Evolutionary conservation across 2,113 vertebrate species (phyloP).

Genomic region (Phainopepla nitens): DNA sequence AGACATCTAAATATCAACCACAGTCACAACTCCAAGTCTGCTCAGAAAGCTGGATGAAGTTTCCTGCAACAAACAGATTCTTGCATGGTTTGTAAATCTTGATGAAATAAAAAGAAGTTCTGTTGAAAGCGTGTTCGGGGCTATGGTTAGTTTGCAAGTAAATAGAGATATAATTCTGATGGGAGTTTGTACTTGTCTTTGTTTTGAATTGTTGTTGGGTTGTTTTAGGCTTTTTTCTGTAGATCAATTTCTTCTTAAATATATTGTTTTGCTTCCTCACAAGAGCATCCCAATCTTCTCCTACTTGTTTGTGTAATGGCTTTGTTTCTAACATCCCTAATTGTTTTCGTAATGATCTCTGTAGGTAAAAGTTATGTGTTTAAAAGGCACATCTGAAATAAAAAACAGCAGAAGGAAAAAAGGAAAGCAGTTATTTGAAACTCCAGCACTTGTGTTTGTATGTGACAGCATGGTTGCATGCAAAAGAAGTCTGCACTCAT

Average conservation of each 20-base stretch:
- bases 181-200: accelerated
- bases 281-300: not conserved
- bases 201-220: not conserved
- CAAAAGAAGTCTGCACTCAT: not conserved
- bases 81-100: not conserved
- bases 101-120: not conserved
- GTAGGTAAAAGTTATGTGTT: not conserved
- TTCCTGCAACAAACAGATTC: not conserved
- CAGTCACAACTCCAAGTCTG: not conserved
- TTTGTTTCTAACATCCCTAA: not conserved
- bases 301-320: not conserved
- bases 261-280: not conserved
- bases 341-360: not conserved
- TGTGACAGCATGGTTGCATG: not conserved
- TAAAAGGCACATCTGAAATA: not conserved
- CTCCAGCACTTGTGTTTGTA: not conserved
- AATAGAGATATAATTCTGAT: not conserved
- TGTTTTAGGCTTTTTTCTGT: not conserved
- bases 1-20: not conserved
- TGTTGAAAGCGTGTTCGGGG: not conserved
- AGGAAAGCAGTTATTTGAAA: not conserved
- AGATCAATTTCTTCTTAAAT: not conserved
- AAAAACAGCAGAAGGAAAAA: not conserved
- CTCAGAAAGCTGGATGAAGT: not conserved
- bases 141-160: not conserved